These are phyloP conservation scores for Alligator mississippiensis DNA, from an alignment of 2,113 vertebrate species.

Conservation along the genomic window DNA sequence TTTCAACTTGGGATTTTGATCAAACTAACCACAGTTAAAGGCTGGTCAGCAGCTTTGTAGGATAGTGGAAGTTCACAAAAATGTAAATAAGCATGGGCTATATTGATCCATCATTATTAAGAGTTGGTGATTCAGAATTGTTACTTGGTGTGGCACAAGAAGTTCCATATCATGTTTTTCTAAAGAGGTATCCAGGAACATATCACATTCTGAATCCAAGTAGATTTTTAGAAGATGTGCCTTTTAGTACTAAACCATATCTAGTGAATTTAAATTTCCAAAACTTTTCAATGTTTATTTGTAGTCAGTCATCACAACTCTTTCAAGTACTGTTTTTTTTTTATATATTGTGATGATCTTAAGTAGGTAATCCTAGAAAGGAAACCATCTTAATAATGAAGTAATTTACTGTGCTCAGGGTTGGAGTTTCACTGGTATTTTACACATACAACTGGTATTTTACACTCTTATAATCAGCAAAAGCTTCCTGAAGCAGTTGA, in stretches of 20 bases:
- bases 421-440: not conserved
- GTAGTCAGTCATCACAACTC: not conserved
- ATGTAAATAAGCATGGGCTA: no score
- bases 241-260: not conserved
- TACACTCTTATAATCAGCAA: not conserved
- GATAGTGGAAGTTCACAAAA: no score
- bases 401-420: not conserved
- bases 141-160: no score
- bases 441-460: not conserved
- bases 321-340: not conserved
- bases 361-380: not conserved
- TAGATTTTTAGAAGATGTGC: not conserved
- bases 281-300: not conserved
- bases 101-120: no score
- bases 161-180: no score
- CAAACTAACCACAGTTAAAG: no score
- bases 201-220: not conserved
- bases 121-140: no score
- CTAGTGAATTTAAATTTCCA: not conserved
- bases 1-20: no score
- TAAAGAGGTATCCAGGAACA: not conserved
- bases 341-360: not conserved
- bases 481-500: not conserved
- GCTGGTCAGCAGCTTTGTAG: no score
- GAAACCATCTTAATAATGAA: not conserved